Evolutionary conservation across 92 coral and sea anemone genomes (phyloP), one percentile per base, ranked within the genome.

Genomic region (Hydrozoanthus gracilis): DNA sequence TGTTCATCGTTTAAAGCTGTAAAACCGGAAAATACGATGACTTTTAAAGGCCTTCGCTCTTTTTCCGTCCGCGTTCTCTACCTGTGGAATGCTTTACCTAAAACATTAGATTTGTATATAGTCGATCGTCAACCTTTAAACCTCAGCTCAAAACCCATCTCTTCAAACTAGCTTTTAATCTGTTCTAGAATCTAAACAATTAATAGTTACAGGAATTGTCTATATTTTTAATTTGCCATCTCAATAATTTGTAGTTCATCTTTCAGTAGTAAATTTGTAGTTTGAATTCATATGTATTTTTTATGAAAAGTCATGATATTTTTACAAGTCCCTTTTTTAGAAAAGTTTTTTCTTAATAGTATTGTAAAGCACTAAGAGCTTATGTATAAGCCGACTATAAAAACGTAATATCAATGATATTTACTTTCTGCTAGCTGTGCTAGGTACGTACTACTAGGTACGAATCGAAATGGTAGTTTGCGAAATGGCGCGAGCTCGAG

Each of bases 1-100:
- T 11, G 49, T 69, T 27, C 49, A 69, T 69, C 74, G 27, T 69
- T 35, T 69, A 69, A 69, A 69, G 74, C 74, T 27, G 39, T 27
- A 27, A n/a, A 27, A 27, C 39, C 39, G 39, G 2, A 27, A 27
- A 27, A 27, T 2, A 27, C 39, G 39, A 27, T 27, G 39, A 27
- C 39, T 27, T 27, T 27, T 27, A 27, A 27, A 27, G 60, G 60
- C 13, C 13, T 54, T 54, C 60, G 60, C 60, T 54, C 60, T 12
- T 54, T 54, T 54, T 54, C 60, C 13, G 60, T 54, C 13, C 60
- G 13, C 13, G 60, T 12, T 54, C 60, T 12, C 13, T 12, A 54
- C 60, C 60, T 54, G 9, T 54, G 60, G 60, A 54, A 54, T 54
- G 60, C 8, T 54, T 2, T 54, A 54, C 60, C 60, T 54, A 0